Conservation (phyloP, 2,797 vertebrate genomes). For the Gallinago nigripennis region DNA sequence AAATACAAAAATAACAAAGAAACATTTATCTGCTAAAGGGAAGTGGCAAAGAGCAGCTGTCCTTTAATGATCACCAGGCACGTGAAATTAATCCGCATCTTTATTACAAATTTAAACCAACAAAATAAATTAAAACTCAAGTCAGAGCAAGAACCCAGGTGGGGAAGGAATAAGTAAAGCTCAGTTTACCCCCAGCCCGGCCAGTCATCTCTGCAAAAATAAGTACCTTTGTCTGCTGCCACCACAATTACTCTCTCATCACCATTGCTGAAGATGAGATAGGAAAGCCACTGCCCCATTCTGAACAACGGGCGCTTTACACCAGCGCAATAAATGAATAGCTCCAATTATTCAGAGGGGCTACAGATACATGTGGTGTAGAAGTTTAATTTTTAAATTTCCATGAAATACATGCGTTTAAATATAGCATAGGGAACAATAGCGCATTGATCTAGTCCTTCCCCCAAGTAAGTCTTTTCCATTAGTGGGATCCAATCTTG, state of each 20-base stretch:
- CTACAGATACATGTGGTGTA: background rate
- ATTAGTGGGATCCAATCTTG: background rate
- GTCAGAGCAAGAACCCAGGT: constrained; percentile 40
- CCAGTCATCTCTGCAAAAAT: constrained; percentile 40
- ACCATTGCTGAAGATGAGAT: constrained; percentile 39
- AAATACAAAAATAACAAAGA: constrained; percentile 63
- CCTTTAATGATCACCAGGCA: constrained; percentile 48
- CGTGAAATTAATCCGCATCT: constrained; percentile 57
- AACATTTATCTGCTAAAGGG: constrained; percentile 47
- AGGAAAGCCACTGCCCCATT: background rate
- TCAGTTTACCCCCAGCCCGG: constrained; percentile 36
- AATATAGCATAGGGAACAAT: constrained; percentile 50
- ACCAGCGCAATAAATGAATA: constrained; percentile 17
- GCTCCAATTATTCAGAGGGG: constrained; percentile 14
- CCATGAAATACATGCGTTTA: constrained; percentile 23
- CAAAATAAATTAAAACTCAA: constrained; percentile 53
- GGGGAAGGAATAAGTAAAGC: constrained; percentile 57
- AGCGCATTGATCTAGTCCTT: constrained; percentile 8
- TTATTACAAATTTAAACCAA: constrained; percentile 41
- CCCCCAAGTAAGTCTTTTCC: constrained; percentile 4
- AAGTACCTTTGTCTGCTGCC: constrained; percentile 55
- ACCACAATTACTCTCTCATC: constrained; percentile 64
- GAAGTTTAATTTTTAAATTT: constrained; percentile 30
- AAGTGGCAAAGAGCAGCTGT: constrained; percentile 69
- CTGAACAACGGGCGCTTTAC: constrained; percentile 24